Base-by-base conservation (phyloP, 2,113 vertebrate species). In the Zapornia atra region DNA sequence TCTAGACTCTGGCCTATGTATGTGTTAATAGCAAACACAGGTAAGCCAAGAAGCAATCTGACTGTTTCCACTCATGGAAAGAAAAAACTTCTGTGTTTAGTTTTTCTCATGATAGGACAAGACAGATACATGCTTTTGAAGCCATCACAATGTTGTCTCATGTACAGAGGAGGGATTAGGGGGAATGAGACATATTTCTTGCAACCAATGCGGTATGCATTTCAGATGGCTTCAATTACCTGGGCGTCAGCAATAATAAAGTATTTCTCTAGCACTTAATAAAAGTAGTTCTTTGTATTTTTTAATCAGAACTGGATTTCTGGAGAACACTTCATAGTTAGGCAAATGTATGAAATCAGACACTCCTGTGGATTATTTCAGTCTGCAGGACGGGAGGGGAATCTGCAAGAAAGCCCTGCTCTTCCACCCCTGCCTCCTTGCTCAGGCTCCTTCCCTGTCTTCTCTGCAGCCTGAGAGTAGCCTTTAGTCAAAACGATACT, bases 241-340 rank as follows among this genome's bases (percentile, higher is more conserved):
- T 73, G 34, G 21, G 38, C 7, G 4, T 40, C 9, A 1, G 26
- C 51, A 79, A 51, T 46, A 92, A 76, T 77, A 25, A 75, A 69
- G 11, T 44, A 68, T 68, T 92, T 71, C n/a, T 92, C 60, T 68
- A 92, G 53, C 44, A 91, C 61, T 92, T 91, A 53, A 76, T 82
- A 53, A 40, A 91, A 91, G 16, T 38, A 75, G 18, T 48, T 70
- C 17, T 86, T 88, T 60, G 9, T 40, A 17, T 53, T 68, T 91
- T 94, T 92, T 25, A 78, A 82, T 92, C 69, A 75, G 51, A 94
- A 64, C 5, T 81, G 56, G 21, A 86, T 94, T 94, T 75, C 56
- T 92, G 80, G 25, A 88, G 28, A 86, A 56, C 1, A 3, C 11
- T 94, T 86, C 33, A 66, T 20, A 66, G 26, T 16, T 9, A 66